A percentile compares a stretch with the other conserved stretches of the same genome.
phyloP scores from a whole-genome alignment of 2,113 vertebrate genomes.

The Amia ocellicauda region DNA sequence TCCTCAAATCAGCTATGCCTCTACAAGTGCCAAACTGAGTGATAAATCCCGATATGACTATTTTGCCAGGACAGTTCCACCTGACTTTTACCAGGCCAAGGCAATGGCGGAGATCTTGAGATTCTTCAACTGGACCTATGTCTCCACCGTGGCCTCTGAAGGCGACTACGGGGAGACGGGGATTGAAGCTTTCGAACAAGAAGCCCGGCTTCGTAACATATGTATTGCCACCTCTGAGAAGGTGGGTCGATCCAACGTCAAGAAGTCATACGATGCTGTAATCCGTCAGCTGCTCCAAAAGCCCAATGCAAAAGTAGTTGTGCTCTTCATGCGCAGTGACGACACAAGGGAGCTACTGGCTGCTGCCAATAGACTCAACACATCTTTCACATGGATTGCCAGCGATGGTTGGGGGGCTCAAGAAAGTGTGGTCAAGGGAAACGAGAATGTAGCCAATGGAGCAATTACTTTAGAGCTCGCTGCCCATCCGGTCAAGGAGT shows the following conservation, averaged over 20 bases:
- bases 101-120: conserved; percentile 96
- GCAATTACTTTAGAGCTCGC: conserved; percentile 94
- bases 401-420: conserved; percentile 97
- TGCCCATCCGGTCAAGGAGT: conserved; percentile 83
- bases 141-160: conserved; percentile 93
- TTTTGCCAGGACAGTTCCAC: conserved; percentile 92
- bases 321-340: conserved; percentile 90
- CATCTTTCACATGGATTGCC: conserved; percentile 96
- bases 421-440: conserved; percentile 93
- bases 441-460: conserved; percentile 84
- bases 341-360: conserved; percentile 91
- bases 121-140: conserved; percentile 97
- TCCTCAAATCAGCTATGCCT: conserved; percentile 97
- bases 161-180: conserved; percentile 96
- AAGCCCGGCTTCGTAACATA: conserved; percentile 91
- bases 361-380: conserved; percentile 84
- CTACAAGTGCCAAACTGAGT: conserved; percentile 95
- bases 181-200: conserved; percentile 96
- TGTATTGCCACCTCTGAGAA: conserved; percentile 97
- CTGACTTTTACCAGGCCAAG: conserved; percentile 97
- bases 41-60: conserved; percentile 96
- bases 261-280: conserved; percentile 91
- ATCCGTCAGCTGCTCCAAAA: conserved; percentile 92
- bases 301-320: conserved; percentile 86
- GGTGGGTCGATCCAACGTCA: conserved; percentile 88